Base-by-base conservation (phyloP, 2,888 invertebrate species). In the Ornithoptera priamus region DNA sequence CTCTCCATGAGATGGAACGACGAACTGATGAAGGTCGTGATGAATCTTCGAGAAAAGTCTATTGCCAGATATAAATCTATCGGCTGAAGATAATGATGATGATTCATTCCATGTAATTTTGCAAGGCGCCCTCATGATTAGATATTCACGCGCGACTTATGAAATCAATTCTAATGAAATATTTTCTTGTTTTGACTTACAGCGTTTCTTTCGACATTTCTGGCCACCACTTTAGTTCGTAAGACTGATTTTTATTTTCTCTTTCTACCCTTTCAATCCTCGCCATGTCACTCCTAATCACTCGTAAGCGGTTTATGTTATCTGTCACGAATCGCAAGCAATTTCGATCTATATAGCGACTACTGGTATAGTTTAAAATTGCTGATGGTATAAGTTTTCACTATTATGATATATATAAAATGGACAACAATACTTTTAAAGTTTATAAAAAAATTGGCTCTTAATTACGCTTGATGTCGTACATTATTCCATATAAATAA, bases 181-280 rank as follows among this genome's bases (percentile, higher is more conserved):
- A 69, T 70, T 73, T 77, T 78, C 81, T 82, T 80, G 80, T 85
- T 82, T 85, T 87, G 81, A 84, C 83, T 92, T 92, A 79, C 91
- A 92, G 92, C 88, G 82, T 93, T 92, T 92, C 90, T 93, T 82
- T 91, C 93, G 73, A 88, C 92, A 85, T 93, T 89, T 92, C 89
- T 92, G 92, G 89, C 93, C 83, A 91, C 91, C 77, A 86, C 92
- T 82, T 87, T 93, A 91, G 90, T 92, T 90, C 93, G 93, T 93
- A 93, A 92, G 93, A 90, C 75, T 82, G 80, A 82, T 86, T 87
- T 84, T 82, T 81, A 73, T 76, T 73, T 75, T 70, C 65, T 82
- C 80, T 81, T 81, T 82, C 73, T 74, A 75, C 72, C 46, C 39
- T 1, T 12, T 46, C 46, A 46, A 72, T 73, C 77, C 73, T 80